A percentile compares a stretch with the other conserved stretches of the same genome.
These are phyloP conservation scores for Atta colombica DNA, from an alignment of 1,140 invertebrate genomes.

Conservation along the genomic window DNA sequence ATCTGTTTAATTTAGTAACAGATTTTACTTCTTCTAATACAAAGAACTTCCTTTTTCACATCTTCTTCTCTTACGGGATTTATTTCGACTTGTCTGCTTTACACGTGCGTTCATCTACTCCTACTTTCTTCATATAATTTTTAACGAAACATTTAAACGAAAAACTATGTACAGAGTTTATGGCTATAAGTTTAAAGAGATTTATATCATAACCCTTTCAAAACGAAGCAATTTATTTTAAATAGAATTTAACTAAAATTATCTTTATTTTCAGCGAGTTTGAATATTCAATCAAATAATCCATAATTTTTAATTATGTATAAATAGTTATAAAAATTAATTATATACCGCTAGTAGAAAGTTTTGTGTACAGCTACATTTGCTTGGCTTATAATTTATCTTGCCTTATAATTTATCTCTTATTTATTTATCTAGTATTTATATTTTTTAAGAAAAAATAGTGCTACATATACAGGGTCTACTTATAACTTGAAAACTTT, in stretches of 20 bases:
- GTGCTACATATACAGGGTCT: too few relatives aligned
- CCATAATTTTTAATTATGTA: not conserved
- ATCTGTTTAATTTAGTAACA: slow-evolving; percentile 8
- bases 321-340: not conserved
- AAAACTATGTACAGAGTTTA: not conserved
- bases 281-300: slow-evolving; percentile 24
- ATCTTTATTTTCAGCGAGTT: not conserved
- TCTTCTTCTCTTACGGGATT: not conserved
- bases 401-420: not conserved
- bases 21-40: not conserved
- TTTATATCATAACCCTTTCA: not conserved
- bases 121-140: not conserved
- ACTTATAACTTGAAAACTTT: too few relatives aligned
- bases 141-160: not conserved
- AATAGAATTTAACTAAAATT: slow-evolving; percentile 8
- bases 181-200: not conserved
- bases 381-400: not conserved
- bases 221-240: slow-evolving; percentile 7
- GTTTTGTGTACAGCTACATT: slow-evolving; percentile 14
- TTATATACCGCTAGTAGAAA: not conserved
- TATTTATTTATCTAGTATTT: not conserved
- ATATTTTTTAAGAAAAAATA: not conserved
- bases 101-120: not conserved
- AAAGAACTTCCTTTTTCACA: not conserved
- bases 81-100: slow-evolving; percentile 23